These are phyloP conservation scores for Caenorhabditis drosophilae DNA, from an alignment of 2,888 invertebrate species.

Conservation along the genomic window DNA sequence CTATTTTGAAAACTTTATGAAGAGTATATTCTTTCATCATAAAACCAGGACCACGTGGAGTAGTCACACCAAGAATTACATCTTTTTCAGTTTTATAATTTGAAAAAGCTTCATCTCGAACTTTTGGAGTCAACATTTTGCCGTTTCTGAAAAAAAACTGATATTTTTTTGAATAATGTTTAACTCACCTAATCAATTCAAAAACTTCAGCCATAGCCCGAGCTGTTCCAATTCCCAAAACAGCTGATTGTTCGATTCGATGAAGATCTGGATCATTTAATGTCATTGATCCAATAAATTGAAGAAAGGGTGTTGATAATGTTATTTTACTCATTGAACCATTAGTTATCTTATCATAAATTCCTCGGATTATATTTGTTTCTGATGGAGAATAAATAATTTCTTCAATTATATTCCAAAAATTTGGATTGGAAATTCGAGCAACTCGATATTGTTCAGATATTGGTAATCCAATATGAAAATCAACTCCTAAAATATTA, in stretches of 20 bases:
- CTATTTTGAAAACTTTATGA: not conserved
- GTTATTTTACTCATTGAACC: conserved; percentile 27
- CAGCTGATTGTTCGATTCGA: conserved; percentile 56
- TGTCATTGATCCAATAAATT: conserved; percentile 46
- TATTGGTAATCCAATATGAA: conserved; percentile 53
- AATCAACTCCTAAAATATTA: conserved; percentile 45
- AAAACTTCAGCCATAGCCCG: conserved; percentile 55
- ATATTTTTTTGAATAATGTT: not conserved
- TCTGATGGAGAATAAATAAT: conserved; percentile 29
- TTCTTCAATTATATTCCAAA: conserved; percentile 38
- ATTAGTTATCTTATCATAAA: conserved; percentile 15
- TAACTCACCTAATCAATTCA: conserved; percentile 22
- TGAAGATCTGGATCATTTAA: conserved; percentile 62
- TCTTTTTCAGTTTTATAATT: conserved; percentile 32
- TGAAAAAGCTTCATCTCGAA: conserved; percentile 11
- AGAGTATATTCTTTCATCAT: conserved; percentile 27
- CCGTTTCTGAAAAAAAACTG: conserved; percentile 11
- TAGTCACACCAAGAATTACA: conserved; percentile 36
- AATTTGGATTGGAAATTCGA: conserved; percentile 40
- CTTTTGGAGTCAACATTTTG: conserved; percentile 16
- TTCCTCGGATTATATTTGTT: conserved; percentile 24
- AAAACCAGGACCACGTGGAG: conserved; percentile 35
- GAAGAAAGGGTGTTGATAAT: conserved; percentile 30
- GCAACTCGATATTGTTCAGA: conserved; percentile 49
- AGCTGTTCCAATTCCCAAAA: conserved; percentile 56